Base-by-base conservation (phyloP, 2,888 invertebrate genomes). In the Lacanobia wlatinum region DNA sequence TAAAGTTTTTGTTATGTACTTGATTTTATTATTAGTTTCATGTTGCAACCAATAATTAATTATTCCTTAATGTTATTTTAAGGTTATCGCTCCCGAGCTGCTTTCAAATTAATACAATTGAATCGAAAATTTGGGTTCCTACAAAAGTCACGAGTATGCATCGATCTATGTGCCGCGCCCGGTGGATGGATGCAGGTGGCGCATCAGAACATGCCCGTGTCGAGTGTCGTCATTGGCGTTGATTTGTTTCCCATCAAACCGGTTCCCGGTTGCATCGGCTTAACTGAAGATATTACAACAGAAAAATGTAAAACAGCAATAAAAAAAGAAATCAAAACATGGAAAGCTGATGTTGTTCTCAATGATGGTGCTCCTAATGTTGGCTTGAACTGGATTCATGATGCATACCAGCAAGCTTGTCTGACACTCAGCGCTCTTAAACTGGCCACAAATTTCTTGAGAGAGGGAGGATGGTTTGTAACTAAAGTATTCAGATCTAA, bases 171-270 rank as follows among this genome's bases (percentile, higher is more conserved):
- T 95, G 99, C 99, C 18, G 99, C 99, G 1, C 99, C 99, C 0
- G 99, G 99, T 90, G 99, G 99, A 86, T 99, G 99, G 99, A 98
- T 99, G 98, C 99, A 99, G 95, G 99, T 99, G 68, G 99, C 99
- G 62, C 98, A 98, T 88, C 98, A 99, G 92, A 98, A 99, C 92
- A 99, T 99, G 99, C 99, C 99, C 0, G 97, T 99, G 0, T 99
- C 99, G 8, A 99, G 99, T 90, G 97, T 99, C 69, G 98, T 99
- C 18, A 96, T 99, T 64, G 99, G 99, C 69, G 98, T 99, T 48
- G 99, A 99, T 97, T 97, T 99, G 90, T 99, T 98, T 87, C 99
- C 99, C 0, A 99, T 99, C 82, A 96, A 96, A 83, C 90, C 98
- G 0, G 98, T 99, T 65, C 98, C 98, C 0, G 99, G 99, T 28